phyloP scores from a whole-genome alignment of 1,140 invertebrate species.

The Drosophila tani region DNA sequence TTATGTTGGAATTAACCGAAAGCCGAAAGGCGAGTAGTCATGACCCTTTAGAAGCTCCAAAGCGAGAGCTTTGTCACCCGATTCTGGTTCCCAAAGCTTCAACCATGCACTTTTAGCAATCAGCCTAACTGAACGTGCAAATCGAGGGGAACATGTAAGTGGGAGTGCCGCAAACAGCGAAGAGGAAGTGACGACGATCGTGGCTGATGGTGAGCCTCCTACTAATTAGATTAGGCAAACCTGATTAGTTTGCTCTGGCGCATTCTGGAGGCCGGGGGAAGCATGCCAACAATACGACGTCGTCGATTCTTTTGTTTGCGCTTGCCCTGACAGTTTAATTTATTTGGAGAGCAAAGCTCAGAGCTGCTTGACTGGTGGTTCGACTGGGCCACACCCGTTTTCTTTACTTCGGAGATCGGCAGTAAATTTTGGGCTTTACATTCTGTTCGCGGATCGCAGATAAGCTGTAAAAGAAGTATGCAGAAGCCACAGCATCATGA shows the following conservation, averaged over 20 bases:
- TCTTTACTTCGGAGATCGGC: conserved; percentile 2
- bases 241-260: conserved; percentile 51
- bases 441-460: not conserved
- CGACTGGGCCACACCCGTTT: conserved; percentile 30
- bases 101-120: conserved; percentile 26
- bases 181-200: conserved; percentile 39
- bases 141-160: conserved; percentile 17
- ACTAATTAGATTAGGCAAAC: conserved; percentile 69
- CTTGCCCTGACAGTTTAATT: conserved; percentile 24
- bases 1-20: not conserved
- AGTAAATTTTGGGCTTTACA: conserved; percentile 14
- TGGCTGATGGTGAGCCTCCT: conserved; percentile 7
- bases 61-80: conserved; percentile 27
- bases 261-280: conserved; percentile 10
- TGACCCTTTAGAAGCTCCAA: conserved; percentile 23
- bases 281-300: conserved; percentile 13
- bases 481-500: conserved; percentile 37
- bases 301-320: conserved; percentile 25
- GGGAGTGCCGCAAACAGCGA: conserved; percentile 2
- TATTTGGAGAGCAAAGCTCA: conserved; percentile 36
- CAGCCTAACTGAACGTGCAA: conserved; percentile 32
- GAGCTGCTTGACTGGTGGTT: conserved; percentile 9
- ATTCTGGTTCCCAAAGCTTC: conserved; percentile 21
- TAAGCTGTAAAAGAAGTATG: conserved; percentile 34
- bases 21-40: not conserved